Conservation (phyloP, 2,113 vertebrate species). For the Anguilla rostrata region DNA sequence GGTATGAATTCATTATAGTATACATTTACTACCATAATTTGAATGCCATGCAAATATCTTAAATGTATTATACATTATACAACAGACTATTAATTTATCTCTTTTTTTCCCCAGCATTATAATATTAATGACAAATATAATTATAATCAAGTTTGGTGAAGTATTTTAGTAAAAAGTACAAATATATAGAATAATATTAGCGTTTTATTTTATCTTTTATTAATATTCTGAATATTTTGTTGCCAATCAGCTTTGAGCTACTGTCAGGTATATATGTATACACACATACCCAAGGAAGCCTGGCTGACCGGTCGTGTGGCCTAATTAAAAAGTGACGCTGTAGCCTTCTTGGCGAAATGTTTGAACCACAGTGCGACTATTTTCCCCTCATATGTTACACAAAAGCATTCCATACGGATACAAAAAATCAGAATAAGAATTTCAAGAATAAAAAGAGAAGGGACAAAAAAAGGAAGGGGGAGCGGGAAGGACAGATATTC, state of each 20-base stretch:
- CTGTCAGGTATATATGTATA: slow-evolving; percentile 46
- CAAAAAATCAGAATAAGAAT: slow-evolving; percentile 52
- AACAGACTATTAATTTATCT: slow-evolving; percentile 54
- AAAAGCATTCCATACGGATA: slow-evolving; percentile 60
- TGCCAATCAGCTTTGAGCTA: slow-evolving; percentile 41
- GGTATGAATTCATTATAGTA: slow-evolving; percentile 64
- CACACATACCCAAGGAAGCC: slow-evolving; percentile 53
- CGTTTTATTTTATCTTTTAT: slow-evolving; percentile 26
- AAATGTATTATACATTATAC: slow-evolving; percentile 73
- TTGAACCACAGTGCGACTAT: slow-evolving; percentile 60
- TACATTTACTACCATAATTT: slow-evolving; percentile 65
- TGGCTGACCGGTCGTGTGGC: slow-evolving; percentile 51
- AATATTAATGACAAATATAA: slow-evolving; percentile 51
- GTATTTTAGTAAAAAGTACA: slow-evolving; percentile 55
- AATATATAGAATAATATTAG: slow-evolving; percentile 49
- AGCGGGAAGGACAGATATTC: slow-evolving; percentile 57
- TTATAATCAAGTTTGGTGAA: slow-evolving; percentile 54
- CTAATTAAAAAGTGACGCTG: slow-evolving; percentile 74
- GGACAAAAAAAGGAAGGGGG: slow-evolving; percentile 39
- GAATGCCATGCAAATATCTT: slow-evolving; percentile 73
- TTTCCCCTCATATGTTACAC: slow-evolving; percentile 54
- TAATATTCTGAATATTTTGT: neutral
- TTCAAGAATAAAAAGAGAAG: slow-evolving; percentile 38
- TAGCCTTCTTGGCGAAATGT: slow-evolving; percentile 62
- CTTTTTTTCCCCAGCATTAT: slow-evolving; percentile 53